These are phyloP conservation scores for Zaprionus davidi DNA, from an alignment of 1,140 invertebrate species.

Conservation along the genomic window DNA sequence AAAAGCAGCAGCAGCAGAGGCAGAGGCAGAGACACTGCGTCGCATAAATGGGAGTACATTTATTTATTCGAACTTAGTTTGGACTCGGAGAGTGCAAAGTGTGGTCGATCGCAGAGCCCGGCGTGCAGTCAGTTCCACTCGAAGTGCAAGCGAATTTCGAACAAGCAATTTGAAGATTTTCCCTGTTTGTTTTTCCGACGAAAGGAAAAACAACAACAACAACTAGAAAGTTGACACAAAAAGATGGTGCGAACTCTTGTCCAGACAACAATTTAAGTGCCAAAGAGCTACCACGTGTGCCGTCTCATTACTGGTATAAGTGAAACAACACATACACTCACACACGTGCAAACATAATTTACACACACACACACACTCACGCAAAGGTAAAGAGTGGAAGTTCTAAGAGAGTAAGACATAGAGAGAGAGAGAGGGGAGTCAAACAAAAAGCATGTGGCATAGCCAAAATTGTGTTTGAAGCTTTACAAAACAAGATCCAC, in stretches of 20 bases:
- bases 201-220: neutral
- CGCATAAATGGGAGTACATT: constrained; percentile 62
- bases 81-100: constrained; percentile 51
- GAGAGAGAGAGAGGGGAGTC: constrained; percentile 6
- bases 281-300: constrained; percentile 48
- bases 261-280: neutral
- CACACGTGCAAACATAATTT: neutral
- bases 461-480: constrained; percentile 60
- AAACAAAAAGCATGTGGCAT: constrained; percentile 66
- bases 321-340: neutral
- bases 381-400: constrained; percentile 10
- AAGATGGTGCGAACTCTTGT: constrained; percentile 24
- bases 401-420: constrained; percentile 5
- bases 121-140: neutral
- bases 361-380: constrained; percentile 1
- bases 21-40: constrained; percentile 19
- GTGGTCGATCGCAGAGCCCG: constrained; percentile 40
- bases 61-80: constrained; percentile 69
- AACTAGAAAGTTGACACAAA: neutral
- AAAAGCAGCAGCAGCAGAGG: constrained; percentile 18
- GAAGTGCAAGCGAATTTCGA: constrained; percentile 7
- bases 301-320: constrained; percentile 5
- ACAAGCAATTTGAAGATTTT: neutral
- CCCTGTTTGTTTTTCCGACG: neutral
- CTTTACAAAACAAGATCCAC: constrained; percentile 44